These are phyloP conservation scores for Syngnathus acus DNA, from an alignment of 2,797 vertebrate genomes.

Conservation along the genomic window DNA sequence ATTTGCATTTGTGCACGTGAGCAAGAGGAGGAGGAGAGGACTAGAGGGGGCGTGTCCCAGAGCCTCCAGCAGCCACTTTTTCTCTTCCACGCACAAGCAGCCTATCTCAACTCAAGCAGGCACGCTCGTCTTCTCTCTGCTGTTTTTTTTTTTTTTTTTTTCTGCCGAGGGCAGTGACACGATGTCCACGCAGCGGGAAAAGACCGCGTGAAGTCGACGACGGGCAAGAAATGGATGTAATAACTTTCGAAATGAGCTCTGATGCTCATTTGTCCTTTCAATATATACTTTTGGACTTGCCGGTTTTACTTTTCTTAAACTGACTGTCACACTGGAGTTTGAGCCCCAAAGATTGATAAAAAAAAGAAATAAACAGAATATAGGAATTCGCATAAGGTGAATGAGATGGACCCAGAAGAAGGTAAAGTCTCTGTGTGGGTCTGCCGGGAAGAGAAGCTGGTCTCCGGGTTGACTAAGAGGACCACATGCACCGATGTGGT, in stretches of 20 bases:
- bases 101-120: background rate
- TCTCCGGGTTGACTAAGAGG: conserved; percentile 84
- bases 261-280: background rate
- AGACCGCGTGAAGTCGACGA: background rate
- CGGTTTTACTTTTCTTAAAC: background rate
- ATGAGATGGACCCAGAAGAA: conserved; percentile 79
- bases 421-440: conserved; percentile 92
- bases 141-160: background rate
- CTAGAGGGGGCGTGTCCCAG: background rate
- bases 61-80: background rate
- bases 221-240: background rate
- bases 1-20: background rate
- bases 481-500: conserved; percentile 93
- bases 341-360: too few relatives aligned
- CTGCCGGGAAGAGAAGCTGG: conserved; percentile 91
- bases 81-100: background rate
- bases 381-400: background rate
- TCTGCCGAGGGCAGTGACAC: conserved; percentile 13
- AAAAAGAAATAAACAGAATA: background rate
- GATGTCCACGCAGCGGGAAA: conserved; percentile 19
- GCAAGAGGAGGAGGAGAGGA: background rate
- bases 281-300: background rate
- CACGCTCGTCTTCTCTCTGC: background rate
- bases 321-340: background rate
- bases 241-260: background rate